A percentile compares a stretch with the other conserved stretches of the same genome.
Conservation (phyloP, 2,797 vertebrate species). For the Xenops minutus region DNA sequence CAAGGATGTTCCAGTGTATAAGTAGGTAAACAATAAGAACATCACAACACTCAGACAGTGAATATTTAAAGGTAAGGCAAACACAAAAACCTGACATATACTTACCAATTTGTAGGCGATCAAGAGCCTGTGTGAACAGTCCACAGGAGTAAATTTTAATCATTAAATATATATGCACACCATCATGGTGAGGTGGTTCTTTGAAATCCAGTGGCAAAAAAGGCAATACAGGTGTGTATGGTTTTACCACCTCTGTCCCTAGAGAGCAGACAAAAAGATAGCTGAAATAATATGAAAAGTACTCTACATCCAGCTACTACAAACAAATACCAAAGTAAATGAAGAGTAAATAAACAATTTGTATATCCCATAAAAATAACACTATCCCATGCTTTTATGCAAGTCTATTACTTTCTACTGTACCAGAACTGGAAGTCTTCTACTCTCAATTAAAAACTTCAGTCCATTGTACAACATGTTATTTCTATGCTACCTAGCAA, state of each 20-base stretch:
- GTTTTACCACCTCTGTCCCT: conserved; percentile 89
- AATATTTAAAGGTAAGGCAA: background rate
- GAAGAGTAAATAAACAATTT: background rate
- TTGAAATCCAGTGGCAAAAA: conserved; percentile 73
- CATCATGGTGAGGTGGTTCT: conserved; percentile 46
- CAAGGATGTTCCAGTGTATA: fast-evolving
- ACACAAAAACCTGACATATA: background rate
- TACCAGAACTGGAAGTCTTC: background rate
- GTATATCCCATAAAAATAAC: background rate
- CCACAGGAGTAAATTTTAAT: conserved; percentile 91
- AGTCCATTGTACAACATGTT: background rate
- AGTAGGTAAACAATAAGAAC: background rate
- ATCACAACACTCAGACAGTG: background rate
- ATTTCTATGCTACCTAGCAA: background rate
- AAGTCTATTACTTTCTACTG: background rate
- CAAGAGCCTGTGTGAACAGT: conserved; percentile 83
- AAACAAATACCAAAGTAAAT: background rate
- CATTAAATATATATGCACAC: conserved; percentile 87
- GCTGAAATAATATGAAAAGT: background rate
- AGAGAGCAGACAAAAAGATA: background rate
- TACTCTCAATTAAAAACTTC: background rate
- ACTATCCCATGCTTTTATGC: background rate
- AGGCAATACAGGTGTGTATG: conserved; percentile 88
- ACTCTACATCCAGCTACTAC: background rate
- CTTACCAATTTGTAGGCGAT: conserved; percentile 84